Evolutionary conservation across 2,888 invertebrate genomes (phyloP), one percentile per base, ranked within the genome.

Genomic region (Agrochola litura): DNA sequence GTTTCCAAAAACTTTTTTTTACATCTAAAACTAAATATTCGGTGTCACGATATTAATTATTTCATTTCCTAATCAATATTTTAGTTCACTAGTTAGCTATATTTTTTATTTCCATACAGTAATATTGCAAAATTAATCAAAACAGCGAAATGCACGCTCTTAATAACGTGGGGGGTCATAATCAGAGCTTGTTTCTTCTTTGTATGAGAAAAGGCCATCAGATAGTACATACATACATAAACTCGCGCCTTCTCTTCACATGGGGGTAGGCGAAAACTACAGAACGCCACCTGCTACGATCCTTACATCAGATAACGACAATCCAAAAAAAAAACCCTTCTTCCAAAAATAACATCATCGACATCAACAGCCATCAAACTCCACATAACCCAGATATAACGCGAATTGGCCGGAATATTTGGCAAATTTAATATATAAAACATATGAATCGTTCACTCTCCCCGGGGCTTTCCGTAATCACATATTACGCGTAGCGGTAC

Each of bases 371-470:
- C 60, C n/a, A 64, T 49, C 72, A 58, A 30, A 46, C 43, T 54
- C 56, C 73, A 46, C 81, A 58, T 75, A 77, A 75, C 71, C 73
- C 65, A 81, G 73, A 84, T 81, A 83, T 81, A 66, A 76, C 79
- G 37, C 65, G 81, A 80, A 87, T 85, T 85, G 86, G 78, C 83
- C 79, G 73, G 80, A 87, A 86, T 83, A 86, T 92, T 91, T 84
- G 90, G 88, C 89, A 92, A 92, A 93, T 94, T 93, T 92, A 93
- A 94, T 93, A 92, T 91, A 93, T 91, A 89, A 89, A 91, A 90
- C 91, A 90, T 91, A 92, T 89, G 92, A 92, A 91, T 91, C 90
- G 88, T 82, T 84, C 87, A 83, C 82, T 77, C 83, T 86, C 87
- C 90, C 89, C 79, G 73, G 83, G 91, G 92, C 90, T 79, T 83